Evolutionary conservation across 2,888 invertebrate species (phyloP), one percentile per base, ranked within the genome.

Genomic region (Thumatha senex): DNA sequence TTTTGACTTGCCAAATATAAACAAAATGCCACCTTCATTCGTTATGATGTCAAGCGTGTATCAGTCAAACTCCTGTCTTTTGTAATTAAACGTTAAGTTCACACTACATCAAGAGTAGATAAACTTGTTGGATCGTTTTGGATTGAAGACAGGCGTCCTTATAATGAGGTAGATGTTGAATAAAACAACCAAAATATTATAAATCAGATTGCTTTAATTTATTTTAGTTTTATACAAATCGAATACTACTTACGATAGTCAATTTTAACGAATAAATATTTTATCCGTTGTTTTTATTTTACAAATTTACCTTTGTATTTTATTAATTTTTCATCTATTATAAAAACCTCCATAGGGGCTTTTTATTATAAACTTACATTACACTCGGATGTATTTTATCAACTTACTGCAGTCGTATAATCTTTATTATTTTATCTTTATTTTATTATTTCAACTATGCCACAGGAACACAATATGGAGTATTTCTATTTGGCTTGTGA

Each of bases 131-230:
- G n/a, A n/a, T n/a, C n/a, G n/a, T n/a, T n/a, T n/a, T n/a, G n/a
- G n/a, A n/a, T n/a, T n/a, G n/a, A n/a, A n/a, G n/a, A n/a, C n/a
- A n/a, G n/a, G n/a, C n/a, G n/a, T n/a, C n/a, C n/a, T n/a, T n/a
- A n/a, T 24, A 24, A 5, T 24, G 5, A 24, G 18, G 18, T 24
- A 24, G 48, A 10, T 54, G 12, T 35, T 3, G 67, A 89, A 86
- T 84, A 63, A 91, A 89, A 92, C 86, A 64, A 74, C 72, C 58
- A 7, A 4, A 30, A 45, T 86, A 88, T 84, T 91, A 92, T 89
- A 92, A 92, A 92, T 89, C 89, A 89, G 91, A 92, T 92, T 86
- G 90, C 87, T 92, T 92, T 92, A 92, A 88, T 92, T 89, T 90
- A 85, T 80, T 83, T 84, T 85, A 90, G 75, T 92, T 91, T 92